phyloP scores from a whole-genome alignment of 2,888 invertebrate species.

The Apoderus coryli region DNA sequence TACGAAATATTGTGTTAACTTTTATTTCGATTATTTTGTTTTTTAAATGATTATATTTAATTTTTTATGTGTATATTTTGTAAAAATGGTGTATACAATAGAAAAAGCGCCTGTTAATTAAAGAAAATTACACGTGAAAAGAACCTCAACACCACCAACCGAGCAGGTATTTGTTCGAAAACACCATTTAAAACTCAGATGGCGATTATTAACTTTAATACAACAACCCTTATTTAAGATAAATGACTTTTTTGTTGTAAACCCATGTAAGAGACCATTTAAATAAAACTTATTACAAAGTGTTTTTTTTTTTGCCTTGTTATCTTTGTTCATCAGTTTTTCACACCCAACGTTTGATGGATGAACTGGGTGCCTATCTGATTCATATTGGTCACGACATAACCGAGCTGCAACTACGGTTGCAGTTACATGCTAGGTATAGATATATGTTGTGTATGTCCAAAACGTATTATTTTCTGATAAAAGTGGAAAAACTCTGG shows the following conservation, averaged over 20 bases:
- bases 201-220: slow-evolving; percentile 28
- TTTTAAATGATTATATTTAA: too few relatives aligned
- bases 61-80: too few relatives aligned
- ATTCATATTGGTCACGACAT: slow-evolving; percentile 33
- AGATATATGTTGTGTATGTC: too few relatives aligned
- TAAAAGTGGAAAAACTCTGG: too few relatives aligned
- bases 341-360: slow-evolving; percentile 33
- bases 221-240: slow-evolving; percentile 32
- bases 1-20: too few relatives aligned
- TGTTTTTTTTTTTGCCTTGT: slow-evolving; percentile 32
- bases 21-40: too few relatives aligned
- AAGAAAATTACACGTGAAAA: slow-evolving; percentile 8
- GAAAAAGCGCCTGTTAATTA: too few relatives aligned
- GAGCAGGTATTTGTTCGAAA: slow-evolving; percentile 18
- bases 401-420: too few relatives aligned
- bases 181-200: slow-evolving; percentile 25
- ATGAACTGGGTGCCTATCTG: slow-evolving; percentile 32
- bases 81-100: too few relatives aligned
- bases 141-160: slow-evolving; percentile 7
- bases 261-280: slow-evolving; percentile 32
- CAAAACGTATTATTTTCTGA: too few relatives aligned
- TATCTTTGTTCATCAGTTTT: slow-evolving; percentile 33
- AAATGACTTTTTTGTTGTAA: slow-evolving; percentile 32
- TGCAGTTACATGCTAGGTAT: too few relatives aligned
- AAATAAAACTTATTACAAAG: slow-evolving; percentile 33